Evolutionary conservation across 2,888 invertebrate genomes (phyloP).

Genomic region (Spodoptera exigua): DNA sequence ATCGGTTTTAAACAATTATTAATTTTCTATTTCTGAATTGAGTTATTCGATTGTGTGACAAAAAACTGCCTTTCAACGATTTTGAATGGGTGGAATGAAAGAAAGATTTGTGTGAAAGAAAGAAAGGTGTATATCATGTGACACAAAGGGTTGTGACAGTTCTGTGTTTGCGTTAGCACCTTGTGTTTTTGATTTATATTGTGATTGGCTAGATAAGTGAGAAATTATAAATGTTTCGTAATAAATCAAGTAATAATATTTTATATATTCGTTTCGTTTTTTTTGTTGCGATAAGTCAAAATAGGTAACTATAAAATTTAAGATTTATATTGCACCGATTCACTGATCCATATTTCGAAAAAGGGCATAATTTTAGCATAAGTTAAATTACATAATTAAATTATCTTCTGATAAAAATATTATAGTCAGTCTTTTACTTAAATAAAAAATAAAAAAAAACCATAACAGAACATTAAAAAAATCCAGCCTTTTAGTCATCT

Average conservation of each 20-base stretch:
- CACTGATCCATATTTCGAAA: too few relatives aligned
- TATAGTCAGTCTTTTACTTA: too few relatives aligned
- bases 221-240: slow-evolving; percentile 20
- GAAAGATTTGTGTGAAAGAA: slow-evolving; percentile 34
- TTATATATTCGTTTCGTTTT: too few relatives aligned
- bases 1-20: slow-evolving; percentile 65
- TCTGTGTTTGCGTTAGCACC: slow-evolving; percentile 17
- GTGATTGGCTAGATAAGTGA: slow-evolving; percentile 22
- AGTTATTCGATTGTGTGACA: slow-evolving; percentile 57
- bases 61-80: slow-evolving; percentile 49
- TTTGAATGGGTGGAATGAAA: slow-evolving; percentile 33
- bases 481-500: too few relatives aligned
- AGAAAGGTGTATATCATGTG: slow-evolving; percentile 43
- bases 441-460: too few relatives aligned
- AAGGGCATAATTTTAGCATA: too few relatives aligned
- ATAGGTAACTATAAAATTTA: too few relatives aligned
- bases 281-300: too few relatives aligned
- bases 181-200: slow-evolving; percentile 35
- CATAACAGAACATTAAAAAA: too few relatives aligned
- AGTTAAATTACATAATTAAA: too few relatives aligned
- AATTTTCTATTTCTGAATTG: slow-evolving; percentile 63
- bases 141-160: slow-evolving; percentile 42
- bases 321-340: too few relatives aligned
- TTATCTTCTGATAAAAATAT: too few relatives aligned
- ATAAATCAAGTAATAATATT: not conserved